Conservation (phyloP, 2,797 vertebrate species). For the Silurus lanzhouensis region DNA sequence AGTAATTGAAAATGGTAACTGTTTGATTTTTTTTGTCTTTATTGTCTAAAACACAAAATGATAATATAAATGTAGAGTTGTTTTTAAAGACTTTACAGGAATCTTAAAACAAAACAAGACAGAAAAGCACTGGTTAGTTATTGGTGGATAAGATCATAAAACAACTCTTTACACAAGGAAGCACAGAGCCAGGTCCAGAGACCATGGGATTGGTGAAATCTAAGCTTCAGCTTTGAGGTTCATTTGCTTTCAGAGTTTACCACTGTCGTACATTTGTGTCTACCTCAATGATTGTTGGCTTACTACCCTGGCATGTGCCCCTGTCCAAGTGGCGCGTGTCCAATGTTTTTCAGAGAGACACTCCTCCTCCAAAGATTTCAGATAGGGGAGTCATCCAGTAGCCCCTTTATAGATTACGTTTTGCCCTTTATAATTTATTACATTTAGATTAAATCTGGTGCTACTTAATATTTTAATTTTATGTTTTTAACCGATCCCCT, state of each 20-base stretch:
- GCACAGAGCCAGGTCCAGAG: constrained; percentile 23
- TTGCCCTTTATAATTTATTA: constrained; percentile 94
- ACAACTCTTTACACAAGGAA: constrained; percentile 5
- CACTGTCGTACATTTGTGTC: constrained; percentile 41
- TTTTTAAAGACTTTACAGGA: neutral
- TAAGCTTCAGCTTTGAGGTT: constrained; percentile 36
- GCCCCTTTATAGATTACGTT: constrained; percentile 62
- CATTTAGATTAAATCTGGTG: constrained; percentile 94
- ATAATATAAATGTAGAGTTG: neutral
- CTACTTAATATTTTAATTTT: constrained; percentile 98
- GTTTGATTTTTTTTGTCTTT: neutral
- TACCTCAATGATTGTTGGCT: constrained; percentile 43
- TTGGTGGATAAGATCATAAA: neutral
- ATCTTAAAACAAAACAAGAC: neutral
- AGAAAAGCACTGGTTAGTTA: neutral
- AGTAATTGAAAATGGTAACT: neutral
- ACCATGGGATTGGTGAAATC: constrained; percentile 47
- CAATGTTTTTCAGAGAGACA: constrained; percentile 46
- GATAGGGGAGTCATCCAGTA: constrained; percentile 34
- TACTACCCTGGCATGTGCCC: constrained; percentile 37
- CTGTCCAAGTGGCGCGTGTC: constrained; percentile 44
- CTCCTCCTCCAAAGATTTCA: constrained; percentile 39
- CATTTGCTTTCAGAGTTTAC: constrained; percentile 48
- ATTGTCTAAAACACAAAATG: neutral
- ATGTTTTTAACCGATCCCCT: constrained; percentile 93